Evolutionary conservation across 2,888 invertebrate species (phyloP), one percentile per base, ranked within the genome.

Genomic region (Apoda limacodes): DNA sequence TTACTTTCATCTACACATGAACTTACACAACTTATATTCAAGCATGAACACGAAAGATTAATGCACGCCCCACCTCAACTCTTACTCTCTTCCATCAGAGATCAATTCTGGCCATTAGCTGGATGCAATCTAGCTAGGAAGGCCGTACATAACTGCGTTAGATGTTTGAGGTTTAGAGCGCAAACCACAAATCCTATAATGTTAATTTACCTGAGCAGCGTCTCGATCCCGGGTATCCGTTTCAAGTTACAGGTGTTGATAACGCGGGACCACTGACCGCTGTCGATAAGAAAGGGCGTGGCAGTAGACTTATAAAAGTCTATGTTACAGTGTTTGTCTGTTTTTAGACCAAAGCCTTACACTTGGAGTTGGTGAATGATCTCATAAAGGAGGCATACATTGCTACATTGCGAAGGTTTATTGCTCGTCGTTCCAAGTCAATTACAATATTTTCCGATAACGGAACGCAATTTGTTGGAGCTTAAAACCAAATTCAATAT

Each of bases 181-280:
- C 24, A 24, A 11, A 40, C 37, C 9, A 9, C 36, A n/a, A 22
- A 22, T 9, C 40, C 39, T 3, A 34, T 39, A 6, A 43, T 43
- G 43, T n/a, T n/a, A 17, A 34, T 9, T 22, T 21, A 22, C 17
- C 25, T 10, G 5, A 2, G 14, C 10, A 17, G 19, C 22, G 13
- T 22, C 9, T 13, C n/a, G 4, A 12, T 10, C 6, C 25, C n/a
- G 13, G n/a, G n/a, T n/a, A n/a, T n/a, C n/a, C n/a, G n/a, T n/a
- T n/a, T n/a, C n/a, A n/a, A n/a, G n/a, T n/a, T n/a, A n/a, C n/a
- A n/a, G n/a, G n/a, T n/a, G n/a, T n/a, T n/a, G n/a, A n/a, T n/a
- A n/a, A n/a, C n/a, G n/a, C n/a, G n/a, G n/a, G n/a, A n/a, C n/a
- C n/a, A n/a, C n/a, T n/a, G n/a, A n/a, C n/a, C n/a, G n/a, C n/a